A percentile compares a stretch with the other conserved stretches of the same genome.
These are phyloP conservation scores for Limnothrissa miodon DNA, from an alignment of 2,113 vertebrate genomes.

Conservation along the genomic window DNA sequence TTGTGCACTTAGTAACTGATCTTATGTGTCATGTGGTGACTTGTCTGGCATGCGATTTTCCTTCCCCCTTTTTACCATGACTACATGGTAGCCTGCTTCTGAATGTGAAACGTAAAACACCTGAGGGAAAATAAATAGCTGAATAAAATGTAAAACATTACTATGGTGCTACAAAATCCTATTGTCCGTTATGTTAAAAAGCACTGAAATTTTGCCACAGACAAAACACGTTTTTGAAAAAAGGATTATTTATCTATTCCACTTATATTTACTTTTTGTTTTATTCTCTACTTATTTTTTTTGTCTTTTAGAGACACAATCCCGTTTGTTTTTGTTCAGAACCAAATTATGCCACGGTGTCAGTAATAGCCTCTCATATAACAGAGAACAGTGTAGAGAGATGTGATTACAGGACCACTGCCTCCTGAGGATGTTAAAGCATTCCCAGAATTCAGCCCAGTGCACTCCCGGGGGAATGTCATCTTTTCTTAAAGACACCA, in stretches of 20 bases:
- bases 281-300: background rate
- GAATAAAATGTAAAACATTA: background rate
- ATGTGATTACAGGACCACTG: background rate
- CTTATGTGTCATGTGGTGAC: background rate
- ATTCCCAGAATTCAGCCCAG: background rate
- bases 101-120: background rate
- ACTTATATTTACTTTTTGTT: background rate
- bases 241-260: background rate
- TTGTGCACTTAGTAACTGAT: constrained; percentile 3
- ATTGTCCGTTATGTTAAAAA: background rate
- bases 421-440: background rate
- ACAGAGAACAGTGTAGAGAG: background rate
- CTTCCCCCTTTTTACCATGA: background rate
- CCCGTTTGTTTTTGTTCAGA: background rate
- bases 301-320: background rate
- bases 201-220: background rate
- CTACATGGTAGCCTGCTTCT: background rate
- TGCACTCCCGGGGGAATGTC: background rate
- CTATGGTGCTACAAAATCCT: background rate
- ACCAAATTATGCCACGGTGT: background rate
- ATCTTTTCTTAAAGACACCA: background rate
- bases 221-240: background rate
- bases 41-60: background rate
- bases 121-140: background rate
- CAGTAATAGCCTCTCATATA: background rate